These are phyloP conservation scores for Enteromius thamalakanensis DNA, from an alignment of 2,797 vertebrate genomes.

Conservation along the genomic window DNA sequence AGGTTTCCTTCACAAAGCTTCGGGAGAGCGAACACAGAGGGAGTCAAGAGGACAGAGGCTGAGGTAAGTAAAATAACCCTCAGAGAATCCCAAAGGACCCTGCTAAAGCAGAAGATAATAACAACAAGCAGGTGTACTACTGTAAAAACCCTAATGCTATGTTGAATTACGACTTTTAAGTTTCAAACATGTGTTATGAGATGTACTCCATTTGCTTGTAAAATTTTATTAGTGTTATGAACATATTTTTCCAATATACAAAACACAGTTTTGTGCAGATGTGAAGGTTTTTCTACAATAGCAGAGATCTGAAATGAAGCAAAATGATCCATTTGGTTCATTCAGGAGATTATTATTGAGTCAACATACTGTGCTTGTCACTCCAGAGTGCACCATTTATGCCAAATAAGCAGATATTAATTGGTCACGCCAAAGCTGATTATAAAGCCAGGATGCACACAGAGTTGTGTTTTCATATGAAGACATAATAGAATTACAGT, in stretches of 20 bases:
- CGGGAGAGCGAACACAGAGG: constrained; percentile 32
- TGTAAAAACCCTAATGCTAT: neutral
- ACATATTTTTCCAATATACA: constrained; percentile 63
- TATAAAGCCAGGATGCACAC: neutral
- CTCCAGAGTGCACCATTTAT: neutral
- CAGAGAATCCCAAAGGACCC: neutral
- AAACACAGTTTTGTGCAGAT: constrained; percentile 66
- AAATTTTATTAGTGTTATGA: constrained; percentile 69
- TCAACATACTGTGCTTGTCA: neutral
- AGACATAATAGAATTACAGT: neutral
- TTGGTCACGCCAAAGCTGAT: neutral
- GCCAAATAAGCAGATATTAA: neutral
- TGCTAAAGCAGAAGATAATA: neutral
- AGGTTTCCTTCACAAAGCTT: constrained; percentile 67
- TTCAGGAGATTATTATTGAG: constrained; percentile 1
- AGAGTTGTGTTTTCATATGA: neutral
- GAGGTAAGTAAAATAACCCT: constrained; percentile 11
- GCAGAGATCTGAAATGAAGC: constrained; percentile 55
- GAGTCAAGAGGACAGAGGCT: neutral
- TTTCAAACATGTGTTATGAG: neutral
- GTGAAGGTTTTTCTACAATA: constrained; percentile 60
- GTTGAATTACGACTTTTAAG: neutral
- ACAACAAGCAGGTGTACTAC: neutral
- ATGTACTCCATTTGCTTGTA: constrained; percentile 41
- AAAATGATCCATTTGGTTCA: constrained; percentile 52